Conservation (phyloP, 2,888 invertebrate genomes). For the Amphipoea oculea region DNA sequence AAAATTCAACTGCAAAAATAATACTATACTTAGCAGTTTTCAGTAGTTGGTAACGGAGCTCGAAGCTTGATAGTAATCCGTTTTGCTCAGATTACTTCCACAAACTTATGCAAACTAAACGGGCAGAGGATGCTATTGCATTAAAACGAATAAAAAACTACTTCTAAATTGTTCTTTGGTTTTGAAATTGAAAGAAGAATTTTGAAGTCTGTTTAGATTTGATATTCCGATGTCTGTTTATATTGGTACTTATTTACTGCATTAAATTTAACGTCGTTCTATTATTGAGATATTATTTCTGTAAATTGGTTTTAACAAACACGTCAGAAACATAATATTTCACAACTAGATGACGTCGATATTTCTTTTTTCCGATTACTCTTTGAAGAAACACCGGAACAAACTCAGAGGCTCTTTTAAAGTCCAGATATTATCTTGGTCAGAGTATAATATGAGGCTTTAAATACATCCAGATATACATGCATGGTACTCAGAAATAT, state of each 20-base stretch:
- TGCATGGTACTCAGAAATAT: background rate
- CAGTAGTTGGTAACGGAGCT: constrained; percentile 24
- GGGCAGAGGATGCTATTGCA: constrained; percentile 9
- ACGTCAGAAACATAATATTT: background rate
- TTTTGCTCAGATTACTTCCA: constrained; percentile 53
- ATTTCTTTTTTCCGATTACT: no score
- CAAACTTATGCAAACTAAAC: constrained; percentile 46
- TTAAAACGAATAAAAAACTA: constrained; percentile 18
- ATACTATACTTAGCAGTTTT: background rate
- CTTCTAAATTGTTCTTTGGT: constrained; percentile 4
- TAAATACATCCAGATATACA: no score
- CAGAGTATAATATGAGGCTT: no score
- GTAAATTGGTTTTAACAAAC: background rate
- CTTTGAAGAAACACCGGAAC: no score
- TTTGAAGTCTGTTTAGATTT: background rate
- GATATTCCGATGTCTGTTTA: background rate
- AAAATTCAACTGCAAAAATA: constrained; percentile 2
- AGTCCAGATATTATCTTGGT: no score
- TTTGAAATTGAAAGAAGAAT: constrained; percentile 12
- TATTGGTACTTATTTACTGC: background rate
- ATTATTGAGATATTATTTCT: background rate
- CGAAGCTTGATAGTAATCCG: constrained; percentile 27
- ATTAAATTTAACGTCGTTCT: background rate
- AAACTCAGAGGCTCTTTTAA: no score
- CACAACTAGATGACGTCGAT: no score